Percentiles rank a stretch among this genome's conserved stretches.
phyloP scores from a whole-genome alignment of 2,888 invertebrate genomes.

The Malthinus flaveolus region DNA sequence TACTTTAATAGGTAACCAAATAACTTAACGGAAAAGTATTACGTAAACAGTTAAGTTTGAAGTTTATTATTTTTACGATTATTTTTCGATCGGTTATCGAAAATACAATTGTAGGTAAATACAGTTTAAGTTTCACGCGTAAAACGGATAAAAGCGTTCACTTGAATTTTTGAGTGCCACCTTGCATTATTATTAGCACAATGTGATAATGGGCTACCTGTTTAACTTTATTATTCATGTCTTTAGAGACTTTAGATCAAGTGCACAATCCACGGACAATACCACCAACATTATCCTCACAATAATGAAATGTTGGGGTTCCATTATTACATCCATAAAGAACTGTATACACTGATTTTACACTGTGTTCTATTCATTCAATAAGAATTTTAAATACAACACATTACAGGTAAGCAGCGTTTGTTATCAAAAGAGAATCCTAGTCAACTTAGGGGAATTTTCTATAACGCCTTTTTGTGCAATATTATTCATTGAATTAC shows the following conservation, averaged over 20 bases:
- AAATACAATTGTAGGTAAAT: constrained; percentile 29
- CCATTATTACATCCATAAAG: constrained; percentile 49
- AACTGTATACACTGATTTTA: constrained; percentile 50
- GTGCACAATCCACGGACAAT: constrained; percentile 54
- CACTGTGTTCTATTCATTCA: constrained; percentile 38
- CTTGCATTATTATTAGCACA: constrained; percentile 50
- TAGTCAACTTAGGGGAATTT: constrained; percentile 21
- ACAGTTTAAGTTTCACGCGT: constrained; percentile 41
- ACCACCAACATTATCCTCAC: constrained; percentile 52
- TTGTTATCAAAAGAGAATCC: constrained; percentile 21
- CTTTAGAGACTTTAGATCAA: constrained; percentile 50
- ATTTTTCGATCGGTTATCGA: neutral
- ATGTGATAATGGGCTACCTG: constrained; percentile 53
- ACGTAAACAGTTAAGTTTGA: too few species aligned
- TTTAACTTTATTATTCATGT: constrained; percentile 54
- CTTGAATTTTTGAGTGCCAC: constrained; percentile 42
- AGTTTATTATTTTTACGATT: too few species aligned
- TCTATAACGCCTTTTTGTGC: constrained; percentile 20
- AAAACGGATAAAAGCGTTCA: constrained; percentile 32
- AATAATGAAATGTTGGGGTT: constrained; percentile 53
- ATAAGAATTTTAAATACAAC: constrained; percentile 37
- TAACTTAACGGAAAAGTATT: too few species aligned
- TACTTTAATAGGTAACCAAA: too few species aligned
- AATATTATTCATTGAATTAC: constrained; percentile 21
- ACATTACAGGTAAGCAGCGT: constrained; percentile 25